Percentiles rank a stretch among this genome's conserved stretches.
Conservation (phyloP, 2,797 vertebrate species). For the Sebastes jordani region DNA sequence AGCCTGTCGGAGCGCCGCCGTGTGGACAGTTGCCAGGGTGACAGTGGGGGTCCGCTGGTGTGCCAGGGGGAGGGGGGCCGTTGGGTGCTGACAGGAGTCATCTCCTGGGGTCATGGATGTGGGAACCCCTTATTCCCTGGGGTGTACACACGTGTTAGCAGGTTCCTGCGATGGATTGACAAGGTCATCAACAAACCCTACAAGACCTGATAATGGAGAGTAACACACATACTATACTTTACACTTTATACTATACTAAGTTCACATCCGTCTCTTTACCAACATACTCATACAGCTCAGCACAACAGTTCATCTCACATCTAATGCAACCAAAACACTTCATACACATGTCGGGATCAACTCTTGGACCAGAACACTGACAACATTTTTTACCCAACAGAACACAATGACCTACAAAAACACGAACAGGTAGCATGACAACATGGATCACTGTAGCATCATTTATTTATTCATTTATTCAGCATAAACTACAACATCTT, state of each 20-base stretch:
- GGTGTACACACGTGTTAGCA: slow-evolving; percentile 89
- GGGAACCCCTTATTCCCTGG: slow-evolving; percentile 87
- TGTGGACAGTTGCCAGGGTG: slow-evolving; percentile 91
- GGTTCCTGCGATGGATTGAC: slow-evolving; percentile 88
- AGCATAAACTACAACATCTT: background rate
- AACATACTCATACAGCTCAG: background rate
- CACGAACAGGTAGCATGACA: background rate
- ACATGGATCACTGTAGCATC: background rate
- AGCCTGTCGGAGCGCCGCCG: slow-evolving; percentile 85
- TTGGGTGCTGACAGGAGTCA: slow-evolving; percentile 89
- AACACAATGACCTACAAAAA: background rate
- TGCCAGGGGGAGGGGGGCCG: slow-evolving; percentile 84
- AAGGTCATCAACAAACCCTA: slow-evolving; percentile 77
- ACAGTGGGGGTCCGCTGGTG: slow-evolving; percentile 89
- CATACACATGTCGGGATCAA: background rate
- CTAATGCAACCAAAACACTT: background rate
- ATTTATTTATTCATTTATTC: background rate
- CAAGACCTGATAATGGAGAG: slow-evolving; percentile 33
- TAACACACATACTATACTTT: background rate
- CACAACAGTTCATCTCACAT: background rate
- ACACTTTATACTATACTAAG: background rate
- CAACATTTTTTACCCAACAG: background rate
- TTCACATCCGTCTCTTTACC: background rate
- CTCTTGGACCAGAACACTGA: background rate
- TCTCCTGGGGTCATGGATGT: slow-evolving; percentile 92